Conservation (phyloP, 2,888 invertebrate genomes). For the Amphipoea lucens region DNA sequence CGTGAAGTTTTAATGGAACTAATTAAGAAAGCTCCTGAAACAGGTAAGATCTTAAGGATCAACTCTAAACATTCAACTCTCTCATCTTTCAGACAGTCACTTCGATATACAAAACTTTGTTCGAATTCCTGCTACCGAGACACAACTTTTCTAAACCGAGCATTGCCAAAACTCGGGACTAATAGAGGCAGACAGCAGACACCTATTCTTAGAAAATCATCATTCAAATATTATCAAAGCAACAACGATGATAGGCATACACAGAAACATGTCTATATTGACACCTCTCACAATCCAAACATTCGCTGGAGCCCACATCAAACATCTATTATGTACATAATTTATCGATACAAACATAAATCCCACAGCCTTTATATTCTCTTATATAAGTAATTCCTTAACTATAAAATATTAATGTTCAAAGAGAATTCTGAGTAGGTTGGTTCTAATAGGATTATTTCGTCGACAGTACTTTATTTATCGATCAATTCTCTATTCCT, state of each 20-base stretch:
- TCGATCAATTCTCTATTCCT: constrained; percentile 47
- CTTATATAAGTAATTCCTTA: constrained; percentile 42
- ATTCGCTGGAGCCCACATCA: constrained; percentile 32
- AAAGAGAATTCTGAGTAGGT: constrained; percentile 27
- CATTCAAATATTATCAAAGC: constrained; percentile 24
- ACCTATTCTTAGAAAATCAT: constrained; percentile 3
- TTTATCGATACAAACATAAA: constrained; percentile 44
- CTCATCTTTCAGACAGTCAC: not conserved
- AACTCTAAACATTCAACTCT: constrained; percentile 21
- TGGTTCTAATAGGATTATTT: constrained; percentile 50
- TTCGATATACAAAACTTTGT: not conserved
- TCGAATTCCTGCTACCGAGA: constrained; percentile 14
- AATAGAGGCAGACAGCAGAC: constrained; percentile 10
- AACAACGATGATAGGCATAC: constrained; percentile 7
- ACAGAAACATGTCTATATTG: constrained; percentile 21
- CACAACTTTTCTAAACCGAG: constrained; percentile 9
- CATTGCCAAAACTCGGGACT: not conserved
- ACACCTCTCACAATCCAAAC: constrained; percentile 26
- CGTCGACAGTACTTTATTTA: constrained; percentile 42
- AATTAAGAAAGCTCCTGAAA: constrained; percentile 16
- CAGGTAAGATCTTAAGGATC: not conserved
- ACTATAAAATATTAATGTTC: constrained; percentile 45
- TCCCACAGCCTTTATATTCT: constrained; percentile 31
- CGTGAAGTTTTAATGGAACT: constrained; percentile 27
- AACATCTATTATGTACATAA: constrained; percentile 44